Evolutionary conservation across 2,797 vertebrate genomes (phyloP).

Genomic region (Neoniphon sammara): DNA sequence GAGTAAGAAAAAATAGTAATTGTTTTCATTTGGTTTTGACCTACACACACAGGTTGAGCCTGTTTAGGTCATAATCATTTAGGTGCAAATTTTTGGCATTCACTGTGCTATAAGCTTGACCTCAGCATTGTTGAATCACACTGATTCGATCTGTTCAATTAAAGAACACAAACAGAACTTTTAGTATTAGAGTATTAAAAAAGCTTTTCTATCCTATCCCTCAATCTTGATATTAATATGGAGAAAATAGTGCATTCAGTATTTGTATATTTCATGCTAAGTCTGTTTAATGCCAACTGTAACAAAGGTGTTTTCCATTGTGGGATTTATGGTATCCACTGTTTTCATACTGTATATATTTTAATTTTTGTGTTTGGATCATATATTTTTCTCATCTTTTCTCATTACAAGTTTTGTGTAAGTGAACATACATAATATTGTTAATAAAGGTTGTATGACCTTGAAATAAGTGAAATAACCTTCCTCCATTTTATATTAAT

Average conservation of each 20-base stretch:
- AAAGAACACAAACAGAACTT: no score
- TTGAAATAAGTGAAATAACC: not conserved
- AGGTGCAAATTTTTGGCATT: not conserved
- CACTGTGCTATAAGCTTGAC: not conserved
- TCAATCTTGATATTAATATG: not conserved
- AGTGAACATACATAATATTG: no score
- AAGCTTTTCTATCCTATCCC: not conserved
- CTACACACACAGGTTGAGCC: not conserved
- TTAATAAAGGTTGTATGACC: slow-evolving; percentile 31
- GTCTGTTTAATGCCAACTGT: not conserved
- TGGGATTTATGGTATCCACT: no score
- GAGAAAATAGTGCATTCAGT: not conserved
- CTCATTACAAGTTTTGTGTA: no score
- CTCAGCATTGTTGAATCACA: slow-evolving; percentile 5
- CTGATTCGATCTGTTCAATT: not conserved
- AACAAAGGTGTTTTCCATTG: slow-evolving; percentile 12
- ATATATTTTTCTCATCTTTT: slow-evolving; percentile 6
- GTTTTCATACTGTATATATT: not conserved
- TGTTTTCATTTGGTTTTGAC: not conserved
- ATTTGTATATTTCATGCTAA: slow-evolving; percentile 4
- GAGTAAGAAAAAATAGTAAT: no score
- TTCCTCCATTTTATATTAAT: not conserved
- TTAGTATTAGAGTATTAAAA: not conserved
- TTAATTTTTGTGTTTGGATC: not conserved
- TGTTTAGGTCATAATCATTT: not conserved